phyloP scores from a whole-genome alignment of 2,113 vertebrate species.

The Sprattus sprattus region DNA sequence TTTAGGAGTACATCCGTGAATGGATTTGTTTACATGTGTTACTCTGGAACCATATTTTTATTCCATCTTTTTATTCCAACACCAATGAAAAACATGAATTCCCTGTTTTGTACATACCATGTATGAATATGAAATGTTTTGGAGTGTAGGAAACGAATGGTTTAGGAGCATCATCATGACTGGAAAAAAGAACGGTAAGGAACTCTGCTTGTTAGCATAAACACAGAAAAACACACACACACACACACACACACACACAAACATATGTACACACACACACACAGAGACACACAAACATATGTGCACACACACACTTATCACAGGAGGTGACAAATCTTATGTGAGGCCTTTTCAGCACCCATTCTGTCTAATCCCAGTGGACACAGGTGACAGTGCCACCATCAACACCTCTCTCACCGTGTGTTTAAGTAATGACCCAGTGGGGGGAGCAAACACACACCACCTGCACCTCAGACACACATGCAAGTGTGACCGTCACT shows the following conservation, averaged over 20 bases:
- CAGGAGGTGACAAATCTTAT: background rate
- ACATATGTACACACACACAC: too few species aligned
- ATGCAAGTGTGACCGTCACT: slow-evolving; percentile 15
- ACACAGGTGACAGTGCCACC: background rate
- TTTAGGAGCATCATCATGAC: background rate
- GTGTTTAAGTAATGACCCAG: slow-evolving; percentile 21
- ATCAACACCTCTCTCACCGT: background rate
- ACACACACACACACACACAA: background rate
- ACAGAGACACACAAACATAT: background rate
- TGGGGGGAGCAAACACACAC: background rate
- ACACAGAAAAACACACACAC: background rate
- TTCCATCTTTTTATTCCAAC: background rate
- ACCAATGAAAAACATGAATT: background rate
- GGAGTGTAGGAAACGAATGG: background rate
- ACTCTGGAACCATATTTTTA: background rate
- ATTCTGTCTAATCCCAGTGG: slow-evolving; percentile 6
- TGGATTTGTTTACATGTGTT: background rate
- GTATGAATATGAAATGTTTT: too few species aligned
- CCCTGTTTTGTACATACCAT: background rate
- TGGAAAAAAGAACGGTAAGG: background rate
- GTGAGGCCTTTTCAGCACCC: background rate
- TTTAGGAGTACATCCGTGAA: background rate
- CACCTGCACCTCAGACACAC: background rate
- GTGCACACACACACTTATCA: background rate
- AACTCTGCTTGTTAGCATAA: too few species aligned